A percentile compares a stretch with the other conserved stretches of the same genome.
Conservation (phyloP, 2,797 vertebrate species). For the Melanogrammus aeglefinus region DNA sequence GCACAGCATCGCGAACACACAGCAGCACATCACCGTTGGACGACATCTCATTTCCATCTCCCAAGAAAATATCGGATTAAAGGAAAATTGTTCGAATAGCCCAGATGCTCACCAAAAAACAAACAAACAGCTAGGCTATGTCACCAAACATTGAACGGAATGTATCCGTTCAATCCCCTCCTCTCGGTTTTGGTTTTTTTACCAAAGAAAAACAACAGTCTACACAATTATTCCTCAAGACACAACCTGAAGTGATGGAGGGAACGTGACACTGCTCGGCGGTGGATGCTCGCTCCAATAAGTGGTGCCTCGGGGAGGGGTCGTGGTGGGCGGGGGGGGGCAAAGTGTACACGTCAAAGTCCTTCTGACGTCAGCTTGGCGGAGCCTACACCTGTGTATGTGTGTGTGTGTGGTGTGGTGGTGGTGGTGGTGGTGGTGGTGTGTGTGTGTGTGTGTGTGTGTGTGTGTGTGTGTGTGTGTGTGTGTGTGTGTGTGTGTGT, state of each 20-base stretch:
- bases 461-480: constrained; percentile 2
- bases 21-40: constrained; percentile 67
- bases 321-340: constrained; percentile 59
- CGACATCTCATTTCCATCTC: constrained; percentile 81
- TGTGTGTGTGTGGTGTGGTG: too few species aligned
- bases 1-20: constrained; percentile 72
- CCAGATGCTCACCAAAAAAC: constrained; percentile 14
- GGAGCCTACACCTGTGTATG: constrained; percentile 72
- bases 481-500: too few species aligned
- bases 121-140: not conserved
- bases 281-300: constrained; percentile 41
- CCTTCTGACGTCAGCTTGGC: constrained; percentile 85
- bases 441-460: constrained; percentile 4
- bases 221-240: constrained; percentile 14
- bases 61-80: constrained; percentile 51
- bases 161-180: not conserved
- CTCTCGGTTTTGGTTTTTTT: not conserved
- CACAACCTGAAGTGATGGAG: constrained; percentile 44
- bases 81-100: constrained; percentile 28
- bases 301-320: constrained; percentile 47
- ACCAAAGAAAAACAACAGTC: not conserved
- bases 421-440: too few species aligned
- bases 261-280: constrained; percentile 36
- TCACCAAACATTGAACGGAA: not conserved
- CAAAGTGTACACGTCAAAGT: constrained; percentile 82